These are phyloP conservation scores for Strix uralensis DNA, from an alignment of 2,113 vertebrate species.

Conservation along the genomic window DNA sequence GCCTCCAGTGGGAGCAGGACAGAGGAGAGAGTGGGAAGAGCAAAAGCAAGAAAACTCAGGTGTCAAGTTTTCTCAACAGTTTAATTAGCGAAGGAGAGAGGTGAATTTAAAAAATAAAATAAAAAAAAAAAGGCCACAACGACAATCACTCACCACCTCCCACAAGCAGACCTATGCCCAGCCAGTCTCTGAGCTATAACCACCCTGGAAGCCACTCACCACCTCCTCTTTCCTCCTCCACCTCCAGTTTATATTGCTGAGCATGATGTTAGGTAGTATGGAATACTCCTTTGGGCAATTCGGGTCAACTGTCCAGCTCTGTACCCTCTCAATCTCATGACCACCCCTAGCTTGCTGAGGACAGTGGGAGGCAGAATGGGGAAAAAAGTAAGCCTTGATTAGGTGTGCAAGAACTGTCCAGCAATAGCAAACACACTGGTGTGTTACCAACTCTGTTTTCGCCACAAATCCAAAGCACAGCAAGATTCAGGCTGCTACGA, in stretches of 20 bases:
- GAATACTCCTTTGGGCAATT: neutral
- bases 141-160: neutral
- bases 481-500: neutral
- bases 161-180: neutral
- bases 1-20: neutral
- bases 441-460: neutral
- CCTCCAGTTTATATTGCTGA: neutral
- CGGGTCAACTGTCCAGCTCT: neutral
- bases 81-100: neutral
- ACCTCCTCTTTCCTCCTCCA: neutral
- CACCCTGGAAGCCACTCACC: neutral
- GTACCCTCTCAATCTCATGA: neutral
- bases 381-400: neutral
- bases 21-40: neutral
- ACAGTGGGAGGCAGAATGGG: neutral
- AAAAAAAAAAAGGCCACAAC: neutral
- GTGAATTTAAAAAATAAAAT: too few species aligned
- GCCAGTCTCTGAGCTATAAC: neutral
- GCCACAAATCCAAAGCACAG: neutral
- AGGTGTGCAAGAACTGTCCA: neutral
- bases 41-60: neutral
- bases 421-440: neutral
- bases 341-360: neutral
- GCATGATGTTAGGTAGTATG: fast-evolving
- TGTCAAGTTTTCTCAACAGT: neutral